Evolutionary conservation across 2,888 invertebrate species (phyloP).

Genomic region (Eustalomyia histrio): DNA sequence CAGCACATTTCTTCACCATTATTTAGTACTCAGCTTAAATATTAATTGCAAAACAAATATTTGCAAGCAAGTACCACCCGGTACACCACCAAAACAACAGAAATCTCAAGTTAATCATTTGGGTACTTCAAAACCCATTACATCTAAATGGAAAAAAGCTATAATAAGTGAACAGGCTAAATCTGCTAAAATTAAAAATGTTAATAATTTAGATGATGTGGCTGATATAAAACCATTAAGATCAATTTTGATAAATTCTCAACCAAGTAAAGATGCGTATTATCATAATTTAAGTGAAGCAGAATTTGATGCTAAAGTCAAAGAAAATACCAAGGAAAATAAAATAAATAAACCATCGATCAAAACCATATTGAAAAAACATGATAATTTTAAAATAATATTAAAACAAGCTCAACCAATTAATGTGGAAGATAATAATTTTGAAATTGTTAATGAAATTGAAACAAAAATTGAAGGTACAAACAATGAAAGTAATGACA

Average conservation of each 20-base stretch:
- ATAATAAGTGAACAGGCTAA: conserved; percentile 19
- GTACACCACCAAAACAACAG: conserved; percentile 63
- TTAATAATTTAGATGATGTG: neutral
- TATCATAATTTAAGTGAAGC: conserved; percentile 52
- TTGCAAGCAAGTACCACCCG: conserved; percentile 76
- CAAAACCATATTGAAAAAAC: conserved; percentile 55
- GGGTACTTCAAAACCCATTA: conserved; percentile 30
- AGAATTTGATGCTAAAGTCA: conserved; percentile 55
- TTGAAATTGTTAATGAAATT: neutral
- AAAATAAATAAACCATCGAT: conserved; percentile 57
- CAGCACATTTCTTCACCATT: neutral
- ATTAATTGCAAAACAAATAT: conserved; percentile 66
- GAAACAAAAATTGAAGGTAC: neutral
- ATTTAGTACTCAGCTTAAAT: neutral
- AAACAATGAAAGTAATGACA: neutral
- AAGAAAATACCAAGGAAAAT: conserved; percentile 52
- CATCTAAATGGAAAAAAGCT: conserved; percentile 37
- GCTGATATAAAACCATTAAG: conserved; percentile 25
- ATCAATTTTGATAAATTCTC: conserved; percentile 44
- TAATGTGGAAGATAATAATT: neutral
- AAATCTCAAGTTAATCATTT: conserved; percentile 44
- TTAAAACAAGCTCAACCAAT: conserved; percentile 46
- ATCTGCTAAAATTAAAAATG: neutral
- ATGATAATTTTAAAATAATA: conserved; percentile 54
- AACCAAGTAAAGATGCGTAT: conserved; percentile 51